A percentile compares a stretch with the other conserved stretches of the same genome.
phyloP scores from a whole-genome alignment of 2,113 vertebrate species.

The Brachyhypopomus occidentalis region DNA sequence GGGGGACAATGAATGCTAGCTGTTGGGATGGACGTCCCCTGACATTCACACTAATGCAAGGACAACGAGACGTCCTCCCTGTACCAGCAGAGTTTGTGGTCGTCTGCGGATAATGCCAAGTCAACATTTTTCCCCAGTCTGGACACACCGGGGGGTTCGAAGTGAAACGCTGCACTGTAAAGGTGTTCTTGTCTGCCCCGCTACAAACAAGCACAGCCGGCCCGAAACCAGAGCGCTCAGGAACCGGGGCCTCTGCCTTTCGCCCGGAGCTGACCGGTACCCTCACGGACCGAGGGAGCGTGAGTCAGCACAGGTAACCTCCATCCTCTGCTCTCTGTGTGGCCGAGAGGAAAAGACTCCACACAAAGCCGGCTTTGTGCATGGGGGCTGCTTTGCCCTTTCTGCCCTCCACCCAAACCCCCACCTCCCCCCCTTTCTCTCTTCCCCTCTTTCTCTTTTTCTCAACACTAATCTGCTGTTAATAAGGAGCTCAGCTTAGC shows the following conservation, averaged over 20 bases:
- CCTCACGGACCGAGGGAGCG: conserved; percentile 55
- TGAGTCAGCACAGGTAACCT: conserved; percentile 78
- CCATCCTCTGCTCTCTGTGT: conserved; percentile 78
- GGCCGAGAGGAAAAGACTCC: conserved; percentile 75
- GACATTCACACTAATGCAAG: conserved; percentile 59
- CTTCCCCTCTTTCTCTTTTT: conserved; percentile 65
- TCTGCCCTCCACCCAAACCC: background rate
- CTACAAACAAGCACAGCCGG: no score
- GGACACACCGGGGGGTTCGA: background rate
- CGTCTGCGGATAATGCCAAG: background rate
- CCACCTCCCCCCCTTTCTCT: conserved; percentile 59
- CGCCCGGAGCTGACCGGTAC: background rate
- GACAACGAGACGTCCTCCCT: background rate
- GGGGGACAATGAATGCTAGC: conserved; percentile 35
- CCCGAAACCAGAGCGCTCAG: no score
- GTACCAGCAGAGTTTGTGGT: background rate
- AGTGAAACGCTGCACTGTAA: background rate
- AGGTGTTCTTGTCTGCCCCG: no score
- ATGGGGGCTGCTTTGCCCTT: conserved; percentile 50
- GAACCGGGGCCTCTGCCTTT: conserved; percentile 12
- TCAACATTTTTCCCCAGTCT: background rate
- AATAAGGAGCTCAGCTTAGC: conserved; percentile 70
- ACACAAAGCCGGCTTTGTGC: conserved; percentile 79
- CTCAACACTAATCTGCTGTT: conserved; percentile 78
- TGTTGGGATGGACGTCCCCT: conserved; percentile 29